phyloP scores from a whole-genome alignment of 2,113 vertebrate genomes.

The Manacus vitellinus region DNA sequence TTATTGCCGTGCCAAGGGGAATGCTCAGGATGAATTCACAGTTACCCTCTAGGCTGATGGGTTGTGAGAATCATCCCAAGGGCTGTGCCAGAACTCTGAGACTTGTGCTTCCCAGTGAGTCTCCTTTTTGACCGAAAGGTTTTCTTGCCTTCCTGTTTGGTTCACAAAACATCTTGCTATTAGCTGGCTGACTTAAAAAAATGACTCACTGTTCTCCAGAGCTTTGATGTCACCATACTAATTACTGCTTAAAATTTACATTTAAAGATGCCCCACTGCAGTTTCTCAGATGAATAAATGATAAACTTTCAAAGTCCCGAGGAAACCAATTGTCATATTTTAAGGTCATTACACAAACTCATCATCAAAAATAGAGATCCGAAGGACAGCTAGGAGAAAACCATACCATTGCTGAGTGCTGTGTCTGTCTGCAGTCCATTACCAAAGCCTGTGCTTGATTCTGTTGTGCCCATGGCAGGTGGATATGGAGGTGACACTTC shows the following conservation, averaged over 20 bases:
- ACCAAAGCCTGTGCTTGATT: not conserved
- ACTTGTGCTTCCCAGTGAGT: not conserved
- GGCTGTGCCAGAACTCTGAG: not conserved
- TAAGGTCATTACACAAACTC: not conserved
- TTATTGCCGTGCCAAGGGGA: not conserved
- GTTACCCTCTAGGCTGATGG: not conserved
- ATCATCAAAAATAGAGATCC: not conserved
- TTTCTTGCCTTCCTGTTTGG: not conserved
- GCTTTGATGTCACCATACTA: not conserved
- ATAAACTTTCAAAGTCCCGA: not conserved
- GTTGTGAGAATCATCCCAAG: not conserved
- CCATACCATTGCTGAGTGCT: fast-evolving
- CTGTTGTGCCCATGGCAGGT: constrained; percentile 75
- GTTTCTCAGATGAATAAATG: not conserved
- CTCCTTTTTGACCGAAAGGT: not conserved
- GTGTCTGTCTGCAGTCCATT: not conserved
- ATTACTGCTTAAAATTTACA: constrained; percentile 9
- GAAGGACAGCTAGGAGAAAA: not conserved
- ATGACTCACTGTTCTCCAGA: not conserved
- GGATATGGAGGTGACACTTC: constrained; percentile 97
- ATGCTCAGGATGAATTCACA: not conserved
- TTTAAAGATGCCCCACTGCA: not conserved
- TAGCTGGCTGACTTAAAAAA: not conserved
- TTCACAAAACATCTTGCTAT: not conserved
- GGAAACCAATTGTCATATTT: not conserved